Evolutionary conservation across 2,113 vertebrate species (phyloP).

Genomic region (Patagioenas fasciata): DNA sequence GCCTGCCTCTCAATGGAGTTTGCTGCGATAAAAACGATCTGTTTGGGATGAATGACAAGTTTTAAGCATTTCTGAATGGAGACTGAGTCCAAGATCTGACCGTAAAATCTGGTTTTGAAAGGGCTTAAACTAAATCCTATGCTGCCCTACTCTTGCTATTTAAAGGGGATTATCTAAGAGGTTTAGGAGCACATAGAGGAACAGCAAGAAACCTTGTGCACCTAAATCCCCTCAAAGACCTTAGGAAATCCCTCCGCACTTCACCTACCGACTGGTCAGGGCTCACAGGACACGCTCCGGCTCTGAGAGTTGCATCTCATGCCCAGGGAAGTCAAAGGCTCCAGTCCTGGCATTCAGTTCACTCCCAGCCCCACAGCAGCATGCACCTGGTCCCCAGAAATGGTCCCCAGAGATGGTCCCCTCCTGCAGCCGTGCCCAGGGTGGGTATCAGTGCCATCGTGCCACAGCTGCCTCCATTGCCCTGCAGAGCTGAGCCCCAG

Average conservation of each 20-base stretch:
- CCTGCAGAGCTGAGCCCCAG: not conserved
- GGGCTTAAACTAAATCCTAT: constrained; percentile 55
- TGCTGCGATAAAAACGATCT: not conserved
- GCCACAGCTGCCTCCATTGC: not conserved
- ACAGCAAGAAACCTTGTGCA: not conserved
- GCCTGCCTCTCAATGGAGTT: not conserved
- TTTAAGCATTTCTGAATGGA: constrained; percentile 3
- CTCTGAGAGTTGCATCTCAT: not conserved
- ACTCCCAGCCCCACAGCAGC: not conserved
- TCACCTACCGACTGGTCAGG: rapidly evolving
- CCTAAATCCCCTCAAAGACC: not conserved
- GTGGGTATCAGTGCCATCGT: rapidly evolving
- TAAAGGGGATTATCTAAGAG: constrained; percentile 49
- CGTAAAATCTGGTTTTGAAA: constrained; percentile 38
- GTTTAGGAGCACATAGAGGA: constrained; percentile 17
- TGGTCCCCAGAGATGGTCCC: rapidly evolving
- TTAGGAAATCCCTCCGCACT: not conserved
- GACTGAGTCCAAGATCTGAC: constrained; percentile 14
- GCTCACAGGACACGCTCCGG: not conserved
- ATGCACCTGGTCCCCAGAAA: rapidly evolving
- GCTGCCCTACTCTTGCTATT: constrained; percentile 27
- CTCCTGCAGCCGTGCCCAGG: rapidly evolving
- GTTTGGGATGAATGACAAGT: not conserved
- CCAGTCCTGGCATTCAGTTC: not conserved
- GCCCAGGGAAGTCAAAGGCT: not conserved